Base-by-base conservation (phyloP, 2,113 vertebrate species). In the rat (Rattus norvegicus) region DNA sequence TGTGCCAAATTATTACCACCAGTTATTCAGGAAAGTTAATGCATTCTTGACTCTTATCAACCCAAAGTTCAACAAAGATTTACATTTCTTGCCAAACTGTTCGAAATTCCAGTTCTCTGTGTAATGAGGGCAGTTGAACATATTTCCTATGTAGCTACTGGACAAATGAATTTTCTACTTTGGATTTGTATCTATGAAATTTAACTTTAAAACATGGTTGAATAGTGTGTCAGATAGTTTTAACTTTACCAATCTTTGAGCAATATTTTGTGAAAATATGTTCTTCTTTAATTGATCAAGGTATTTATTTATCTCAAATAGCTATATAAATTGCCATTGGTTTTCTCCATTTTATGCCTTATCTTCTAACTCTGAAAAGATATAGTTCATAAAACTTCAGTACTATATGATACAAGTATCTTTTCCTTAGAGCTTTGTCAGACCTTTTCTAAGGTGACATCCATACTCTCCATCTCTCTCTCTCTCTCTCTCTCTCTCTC, bases 31-130 rank as follows among this genome's bases (percentile, higher is more conserved):
- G 92, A 92, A 96, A 91, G 65, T 80, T 80, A 86, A 96, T 91
- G 36, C 43, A 59, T 65, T 72, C 90, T n/a, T 30, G 22, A 92
- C 52, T 14, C 65, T 95, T 90, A 84, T 69, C 79, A 92, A 87
- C 24, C 33, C 92, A 70, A 49, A 81, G 52, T 56, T 75, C 86
- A 67, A 84, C n/a, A 59, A 92, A 70, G 52, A 33, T 61, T 75
- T 76, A 59, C n/a, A 87, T 70, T 52, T 92, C 92, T 95, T 90
- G 80, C 85, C 93, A 95, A 96, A 69, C 69, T 97, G 20, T 92
- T 93, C 19, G 9, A 22, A 85, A 80, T 90, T 94, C 84, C 56
- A 88, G n/a, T 80, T 95, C 36, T 39, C 33, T 63, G 26, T n/a
- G 26, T 91, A 86, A 63, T 17, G 88, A 95, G 76, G 76, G 10